Evolutionary conservation across 2,113 vertebrate species (phyloP), one percentile per base, ranked within the genome.

Genomic region (Leuciscus idus): DNA sequence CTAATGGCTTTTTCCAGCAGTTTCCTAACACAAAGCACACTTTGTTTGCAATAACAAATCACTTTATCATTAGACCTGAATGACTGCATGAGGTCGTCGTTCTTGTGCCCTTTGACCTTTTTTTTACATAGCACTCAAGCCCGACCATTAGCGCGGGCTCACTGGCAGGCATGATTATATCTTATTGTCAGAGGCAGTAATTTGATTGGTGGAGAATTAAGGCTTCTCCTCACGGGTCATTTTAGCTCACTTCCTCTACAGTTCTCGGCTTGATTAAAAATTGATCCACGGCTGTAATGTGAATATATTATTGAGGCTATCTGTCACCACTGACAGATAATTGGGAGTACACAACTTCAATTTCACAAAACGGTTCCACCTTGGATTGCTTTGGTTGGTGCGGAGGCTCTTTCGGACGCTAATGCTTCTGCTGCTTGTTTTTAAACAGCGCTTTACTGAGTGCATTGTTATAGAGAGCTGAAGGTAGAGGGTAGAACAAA

Each of bases 181-280:
- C 95, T 97, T 94, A 94, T 94, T 95, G 96, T 96, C 94, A 96
- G 94, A 96, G 96, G 95, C 95, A 95, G 95, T 98, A 98, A 98
- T 98, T 97, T 98, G 97, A 98, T 98, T 98, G 97, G 96, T 95
- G 94, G 94, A 97, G 96, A 98, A 98, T 97, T 97, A 97, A 97
- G 96, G 96, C 95, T 78, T 91, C 96, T 97, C 95, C 97, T 98
- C 94, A 96, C 95, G 96, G 97, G 97, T 97, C 97, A 97, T 99
- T 98, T 98, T 96, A 97, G 97, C 96, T 97, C 96, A 96, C 97
- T 97, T 96, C 95, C 97, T 97, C 98, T 96, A 97, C 98, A 98
- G 98, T 99, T 98, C 97, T 99, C 95, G 94, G 96, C 97, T 98
- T 98, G 97, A 99, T 99, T 99, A 98, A 99, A 99, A 98, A 99